A percentile compares a stretch with the other conserved stretches of the same genome.
Conservation (phyloP, 2,797 vertebrate species). For the Emydoidea blandingii region DNA sequence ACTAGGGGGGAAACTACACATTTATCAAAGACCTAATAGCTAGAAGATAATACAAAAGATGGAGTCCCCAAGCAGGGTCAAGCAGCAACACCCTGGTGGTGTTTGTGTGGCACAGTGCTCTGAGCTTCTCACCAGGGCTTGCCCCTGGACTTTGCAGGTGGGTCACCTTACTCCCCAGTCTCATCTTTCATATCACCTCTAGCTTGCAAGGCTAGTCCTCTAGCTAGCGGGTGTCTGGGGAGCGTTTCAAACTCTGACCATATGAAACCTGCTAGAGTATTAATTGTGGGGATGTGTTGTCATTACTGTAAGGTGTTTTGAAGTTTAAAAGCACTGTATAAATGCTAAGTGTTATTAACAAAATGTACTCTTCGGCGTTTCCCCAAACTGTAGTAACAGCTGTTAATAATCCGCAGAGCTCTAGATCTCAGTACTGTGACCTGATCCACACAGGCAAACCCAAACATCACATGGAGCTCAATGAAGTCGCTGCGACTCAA, state of each 20-base stretch:
- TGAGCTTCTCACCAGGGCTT: background rate
- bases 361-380: background rate
- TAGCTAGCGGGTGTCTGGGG: background rate
- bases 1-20: background rate
- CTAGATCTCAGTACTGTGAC: rapidly evolving
- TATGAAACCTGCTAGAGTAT: background rate
- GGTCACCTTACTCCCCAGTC: background rate
- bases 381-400: rapidly evolving
- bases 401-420: background rate
- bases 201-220: background rate
- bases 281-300: background rate
- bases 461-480: rapidly evolving
- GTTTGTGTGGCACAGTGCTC: background rate
- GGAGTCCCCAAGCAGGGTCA: background rate
- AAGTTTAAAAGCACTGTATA: background rate
- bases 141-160: background rate
- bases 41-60: background rate
- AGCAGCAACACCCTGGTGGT: background rate
- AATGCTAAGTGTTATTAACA: rapidly evolving
- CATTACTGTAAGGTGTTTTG: rapidly evolving
- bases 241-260: background rate
- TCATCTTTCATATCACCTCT: background rate
- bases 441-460: rapidly evolving
- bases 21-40: background rate
- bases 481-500: background rate